Evolutionary conservation across 2,888 invertebrate species (phyloP), one percentile per base, ranked within the genome.

Genomic region (Athalia rosae): DNA sequence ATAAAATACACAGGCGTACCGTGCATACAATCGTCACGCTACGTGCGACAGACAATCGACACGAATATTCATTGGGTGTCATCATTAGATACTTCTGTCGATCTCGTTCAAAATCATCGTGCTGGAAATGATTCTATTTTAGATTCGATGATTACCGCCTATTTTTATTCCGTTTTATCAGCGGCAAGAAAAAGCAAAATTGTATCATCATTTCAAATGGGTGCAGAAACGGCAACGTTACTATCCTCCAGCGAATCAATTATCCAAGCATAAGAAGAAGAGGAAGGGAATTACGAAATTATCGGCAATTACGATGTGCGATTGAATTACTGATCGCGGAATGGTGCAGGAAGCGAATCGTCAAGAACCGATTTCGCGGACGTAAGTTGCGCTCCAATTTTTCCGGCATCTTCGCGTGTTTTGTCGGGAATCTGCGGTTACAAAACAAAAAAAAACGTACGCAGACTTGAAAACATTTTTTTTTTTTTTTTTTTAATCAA

Each of bases 231-330:
- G 56, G 58, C 15, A 9, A 45, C 43, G 71, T 45, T n/a, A 58
- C 6, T 41, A 15, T 53, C n/a, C 11, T 4, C 15, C 13, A 45
- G 71, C 71, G 56, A 58, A 58, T 58, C 58, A 13, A 28, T 28
- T 28, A 28, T 28, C 28, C 28, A 28, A 28, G 28, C 2, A 28
- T 0, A 28, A 28, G 28, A 28, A 28, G 28, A 28, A 28, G 28
- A 43, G 43, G 71, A 71, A 58, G 13, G 45, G 58, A 71, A 58
- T 71, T 45, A 45, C 45, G 43, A 71, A 58, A 58, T 71, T 58
- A 71, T 71, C 71, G 71, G 58, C 71, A 71, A 71, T 50, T 71
- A 71, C 71, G 71, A 71, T 8, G 43, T 56, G 43, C 56, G 50
- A 58, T 56, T 13, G 71, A 50, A 41, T 3, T 7, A n/a, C 43